Evolutionary conservation across 2,888 invertebrate genomes (phyloP), one percentile per base, ranked within the genome.

Genomic region (Anticlea derivata): DNA sequence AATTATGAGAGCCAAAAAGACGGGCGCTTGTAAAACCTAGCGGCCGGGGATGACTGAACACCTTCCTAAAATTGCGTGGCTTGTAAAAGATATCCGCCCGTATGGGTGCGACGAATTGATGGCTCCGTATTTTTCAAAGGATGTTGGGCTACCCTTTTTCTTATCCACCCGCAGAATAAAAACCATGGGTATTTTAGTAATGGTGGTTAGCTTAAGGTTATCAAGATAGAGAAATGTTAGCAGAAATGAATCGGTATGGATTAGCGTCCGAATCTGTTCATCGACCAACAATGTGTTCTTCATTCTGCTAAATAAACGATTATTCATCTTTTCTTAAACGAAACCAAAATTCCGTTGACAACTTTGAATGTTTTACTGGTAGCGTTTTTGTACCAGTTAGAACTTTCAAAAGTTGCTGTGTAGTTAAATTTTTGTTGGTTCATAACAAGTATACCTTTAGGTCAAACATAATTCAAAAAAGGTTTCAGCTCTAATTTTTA

Each of bases 31-130:
- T n/a, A 20, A 37, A 13, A 6, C 29, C 29, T 13, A 10, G n/a
- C 7, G 11, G 22, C 12, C 48, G 30, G 54, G 63, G 63, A 70
- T 75, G 71, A 76, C 67, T 58, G 65, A 79, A 73, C 67, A 73
- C 67, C 69, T 69, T 61, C 35, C 63, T 63, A 49, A 68, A 75
- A 75, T 74, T 68, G 69, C 72, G 74, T 73, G 73, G 77, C 80
- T 80, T 74, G 63, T 67, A 59, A 73, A 68, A 59, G 68, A 73
- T 73, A 68, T 56, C 55, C 40, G 50, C 77, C 71, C 76, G 73
- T 67, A 75, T 75, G 62, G 59, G 61, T 39, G 52, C 60, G 62
- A 68, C 62, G 63, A 73, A 82, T 80, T 78, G 72, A 81, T 80
- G 70, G 53, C 46, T 56, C 52, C 56, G 34, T 65, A 78, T 81